Evolutionary conservation across 2,113 vertebrate species (phyloP), one percentile per base, ranked within the genome.

Genomic region (Mastomys natalensis): DNA sequence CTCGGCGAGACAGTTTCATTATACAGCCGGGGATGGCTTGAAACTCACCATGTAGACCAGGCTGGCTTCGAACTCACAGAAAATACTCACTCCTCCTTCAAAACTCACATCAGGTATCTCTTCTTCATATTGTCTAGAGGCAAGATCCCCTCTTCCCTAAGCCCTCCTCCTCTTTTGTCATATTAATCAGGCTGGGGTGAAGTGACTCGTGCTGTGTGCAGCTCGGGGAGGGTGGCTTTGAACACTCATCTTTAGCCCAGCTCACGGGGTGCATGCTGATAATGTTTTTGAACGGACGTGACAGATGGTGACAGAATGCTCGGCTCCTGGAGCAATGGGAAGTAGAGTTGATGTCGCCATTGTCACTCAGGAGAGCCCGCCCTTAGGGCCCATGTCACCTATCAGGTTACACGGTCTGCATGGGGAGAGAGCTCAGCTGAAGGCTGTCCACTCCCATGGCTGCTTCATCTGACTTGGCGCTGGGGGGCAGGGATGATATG

Each of bases 101-200:
- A 90, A 84, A 68, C 13, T 22, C 31, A 81, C 58, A 62, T 84
- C 77, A 77, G 60, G 26, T 7, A 37, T 15, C 51, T 22, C 51
- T 78, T 91, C 89, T 80, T 86, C 53, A 87, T 55, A 43, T 34
- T 62, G 88, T 70, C 60, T 84, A 45, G 31, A 90, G 85, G 64
- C 3, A 26, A 86, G 77, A 62, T 45, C 73, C 37, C 24, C 84
- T 58, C 58, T 87, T 11, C 53, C 31, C 21, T 26, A 4, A 43
- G 70, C 26, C 40, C 45, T 66, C 19, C 26, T 72, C 64, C 45
- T 73, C 7, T 53, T 81, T 43, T 37, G 53, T 22, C 87, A 64
- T 26, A 43, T 76, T 76, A 87, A 89, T 77, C 81, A 58, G n/a
- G 37, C 22, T 51, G 31, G 51, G 5, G 21, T 84, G 29, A 58